Evolutionary conservation across 1,140 invertebrate species (phyloP).

Genomic region (fruit fly (Drosophila melanogaster)): Release_6_plus_ISO1_MT NT_033777.3:16643501-16644000

Average conservation of each 20-base stretch:
- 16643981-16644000: neutral
- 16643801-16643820: conserved; percentile 20
- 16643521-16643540: too few species aligned
- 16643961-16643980: conserved; percentile 19
- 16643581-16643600: too few species aligned
- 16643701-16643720: neutral
- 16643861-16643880: conserved; percentile 12
- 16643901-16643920: conserved; percentile 63
- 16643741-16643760: conserved; percentile 1
- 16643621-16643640: neutral
- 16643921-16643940: neutral
- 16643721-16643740: neutral
- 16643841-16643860: conserved; percentile 4
- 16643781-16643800: conserved; percentile 40
- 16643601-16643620: too few species aligned
- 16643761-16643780: conserved; percentile 10
- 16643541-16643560: too few species aligned
- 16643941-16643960: conserved; percentile 19
- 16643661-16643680: neutral
- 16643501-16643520: too few species aligned
- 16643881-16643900: conserved; percentile 68
- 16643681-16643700: neutral
- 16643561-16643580: too few species aligned
- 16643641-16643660: neutral
- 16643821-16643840: conserved; percentile 3